Evolutionary conservation across 2,113 vertebrate genomes (phyloP), one percentile per base, ranked within the genome.

Genomic region (Dicaeum eximium): DNA sequence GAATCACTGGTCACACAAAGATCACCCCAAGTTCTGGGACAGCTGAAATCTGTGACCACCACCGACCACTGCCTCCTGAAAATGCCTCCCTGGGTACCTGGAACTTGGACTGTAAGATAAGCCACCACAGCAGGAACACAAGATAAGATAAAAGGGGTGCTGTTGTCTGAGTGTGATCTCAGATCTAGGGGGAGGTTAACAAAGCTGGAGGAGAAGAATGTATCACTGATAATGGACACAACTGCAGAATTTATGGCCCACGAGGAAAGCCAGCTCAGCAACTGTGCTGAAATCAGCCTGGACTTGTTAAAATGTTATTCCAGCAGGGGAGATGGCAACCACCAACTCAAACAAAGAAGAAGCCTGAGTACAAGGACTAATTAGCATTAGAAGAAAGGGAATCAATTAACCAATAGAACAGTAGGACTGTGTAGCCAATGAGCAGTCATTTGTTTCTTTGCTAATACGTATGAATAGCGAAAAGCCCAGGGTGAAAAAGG

Each of bases 271-370:
- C 44, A 67, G 11, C 25, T 23, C 51, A 58, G 37, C 45, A 67
- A 10, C 45, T n/a, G 38, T 22, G n/a, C 23, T 60, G 61, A 45
- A 66, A 51, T n/a, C 45, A 74, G 28, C 28, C 15, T 7, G 7
- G 53, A 22, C 10, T 45, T 14, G 24, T 53, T 38, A 58, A 80
- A 80, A 57, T 1, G 0, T 24, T 16, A 28, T 73, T 80, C 22
- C 1, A 0, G 33, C 23, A 60, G 60, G 33, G 20, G 24, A 74
- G 16, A 60, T 40, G 6, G 1, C 0, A 1, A 51, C 45, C 45
- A 53, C 60, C 15, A 16, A 38, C 19, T 38, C 60, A 51, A 62
- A 57, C 6, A 66, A 80, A 66, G 48, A 47, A 15, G 35, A 40
- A 40, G 51, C 51, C 10, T 58, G 33, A 65, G 12, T 7, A 44